Percentiles rank a stretch among this genome's conserved stretches.
These are phyloP conservation scores for Melanogrammus aeglefinus DNA, from an alignment of 2,797 vertebrate species.

Conservation along the genomic window DNA sequence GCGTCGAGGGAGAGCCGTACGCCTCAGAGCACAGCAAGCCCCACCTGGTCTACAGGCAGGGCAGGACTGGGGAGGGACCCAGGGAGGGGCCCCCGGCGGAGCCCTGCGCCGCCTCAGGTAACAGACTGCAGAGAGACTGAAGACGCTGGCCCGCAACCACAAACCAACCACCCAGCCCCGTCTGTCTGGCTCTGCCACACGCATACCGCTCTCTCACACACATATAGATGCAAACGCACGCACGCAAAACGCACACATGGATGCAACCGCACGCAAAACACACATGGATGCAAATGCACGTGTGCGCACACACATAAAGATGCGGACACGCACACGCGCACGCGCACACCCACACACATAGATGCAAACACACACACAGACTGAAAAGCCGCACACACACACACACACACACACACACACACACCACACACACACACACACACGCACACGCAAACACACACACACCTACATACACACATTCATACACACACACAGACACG, in stretches of 20 bases:
- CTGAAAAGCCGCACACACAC: too few species aligned
- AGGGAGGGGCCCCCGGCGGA: constrained; percentile 54
- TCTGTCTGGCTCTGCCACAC: constrained; percentile 48
- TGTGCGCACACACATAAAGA: too few species aligned
- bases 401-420: too few species aligned
- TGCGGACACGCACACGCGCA: too few species aligned
- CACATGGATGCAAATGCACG: too few species aligned
- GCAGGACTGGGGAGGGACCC: constrained; percentile 67
- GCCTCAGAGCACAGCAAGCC: constrained; percentile 91
- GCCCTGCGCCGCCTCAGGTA: constrained; percentile 88
- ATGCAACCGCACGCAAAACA: too few species aligned
- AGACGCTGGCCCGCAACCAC: constrained; percentile 12
- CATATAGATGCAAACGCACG: neutral
- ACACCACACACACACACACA: too few species aligned
- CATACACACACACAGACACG: too few species aligned
- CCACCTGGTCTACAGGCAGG: constrained; percentile 89
- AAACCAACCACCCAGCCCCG: constrained; percentile 57
- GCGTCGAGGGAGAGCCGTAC: constrained; percentile 75
- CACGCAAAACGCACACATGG: too few species aligned
- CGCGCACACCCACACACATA: too few species aligned
- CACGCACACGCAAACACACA: too few species aligned
- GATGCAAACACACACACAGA: too few species aligned
- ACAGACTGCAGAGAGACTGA: constrained; percentile 54
- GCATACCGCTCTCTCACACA: neutral
- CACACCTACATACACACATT: constrained; percentile 10